Evolutionary conservation across 2,888 invertebrate species (phyloP).

Genomic region (Cataglyphis livida): DNA sequence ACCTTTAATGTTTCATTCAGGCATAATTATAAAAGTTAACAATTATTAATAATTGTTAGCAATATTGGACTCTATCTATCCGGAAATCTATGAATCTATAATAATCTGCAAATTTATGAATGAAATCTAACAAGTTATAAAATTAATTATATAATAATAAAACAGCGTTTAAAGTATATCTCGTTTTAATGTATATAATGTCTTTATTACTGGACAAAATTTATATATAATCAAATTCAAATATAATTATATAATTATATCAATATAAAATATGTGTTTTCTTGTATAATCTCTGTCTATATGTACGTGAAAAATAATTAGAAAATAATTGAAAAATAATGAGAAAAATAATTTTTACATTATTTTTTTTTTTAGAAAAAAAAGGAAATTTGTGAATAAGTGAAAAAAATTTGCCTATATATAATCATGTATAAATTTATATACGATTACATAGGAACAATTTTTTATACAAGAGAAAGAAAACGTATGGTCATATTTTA

Average conservation of each 20-base stretch:
- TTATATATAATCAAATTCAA: neutral
- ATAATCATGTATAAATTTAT: neutral
- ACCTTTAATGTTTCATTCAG: neutral
- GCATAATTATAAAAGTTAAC: constrained; percentile 4
- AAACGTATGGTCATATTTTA: too few species aligned
- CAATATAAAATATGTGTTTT: neutral
- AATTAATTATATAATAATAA: neutral
- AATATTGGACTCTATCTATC: neutral
- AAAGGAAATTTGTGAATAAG: neutral
- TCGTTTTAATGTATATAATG: neutral
- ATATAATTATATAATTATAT: neutral
- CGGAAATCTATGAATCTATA: neutral
- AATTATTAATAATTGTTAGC: neutral
- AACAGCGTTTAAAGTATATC: neutral
- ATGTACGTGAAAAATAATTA: neutral
- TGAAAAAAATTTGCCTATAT: neutral
- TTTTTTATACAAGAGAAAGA: too few species aligned
- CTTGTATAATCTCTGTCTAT: neutral
- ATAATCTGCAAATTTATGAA: neutral
- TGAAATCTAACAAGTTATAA: neutral
- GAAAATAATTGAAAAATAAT: too few species aligned
- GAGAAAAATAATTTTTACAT: neutral
- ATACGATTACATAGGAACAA: too few species aligned
- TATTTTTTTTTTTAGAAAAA: neutral
- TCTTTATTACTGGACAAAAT: neutral